Evolutionary conservation across 2,888 invertebrate species (phyloP).

Genomic region (Ichneumoninae sp.): DNA sequence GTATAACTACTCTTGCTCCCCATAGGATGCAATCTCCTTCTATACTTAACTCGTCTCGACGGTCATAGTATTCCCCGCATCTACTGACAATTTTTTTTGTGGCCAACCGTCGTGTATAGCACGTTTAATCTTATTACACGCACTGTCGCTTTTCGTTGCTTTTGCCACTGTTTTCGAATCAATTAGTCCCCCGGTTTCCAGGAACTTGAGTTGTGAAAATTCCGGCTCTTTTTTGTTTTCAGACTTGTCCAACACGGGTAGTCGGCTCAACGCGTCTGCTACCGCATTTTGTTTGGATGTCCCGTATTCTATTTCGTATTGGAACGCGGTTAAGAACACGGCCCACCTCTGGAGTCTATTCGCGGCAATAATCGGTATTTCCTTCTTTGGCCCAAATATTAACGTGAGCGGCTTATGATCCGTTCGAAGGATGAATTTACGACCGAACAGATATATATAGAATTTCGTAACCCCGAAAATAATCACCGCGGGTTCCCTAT

Average conservation of each 20-base stretch:
- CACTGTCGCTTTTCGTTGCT: too few relatives aligned
- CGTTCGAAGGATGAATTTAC: constrained; percentile 31
- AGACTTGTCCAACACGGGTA: not conserved
- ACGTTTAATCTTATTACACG: not conserved
- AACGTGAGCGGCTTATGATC: not conserved
- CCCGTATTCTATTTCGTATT: constrained; percentile 33
- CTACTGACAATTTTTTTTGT: not conserved
- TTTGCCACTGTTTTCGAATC: too few relatives aligned
- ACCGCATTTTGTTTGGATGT: not conserved
- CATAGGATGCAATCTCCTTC: constrained; percentile 32
- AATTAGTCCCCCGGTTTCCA: not conserved
- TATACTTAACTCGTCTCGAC: constrained; percentile 18
- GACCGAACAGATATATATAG: constrained; percentile 26
- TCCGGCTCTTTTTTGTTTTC: too few relatives aligned
- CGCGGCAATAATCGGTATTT: constrained; percentile 28
- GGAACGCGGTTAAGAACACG: constrained; percentile 30
- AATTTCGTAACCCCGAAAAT: constrained; percentile 42
- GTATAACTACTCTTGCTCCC: constrained; percentile 37
- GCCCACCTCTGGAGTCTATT: constrained; percentile 39
- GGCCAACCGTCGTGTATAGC: constrained; percentile 19
- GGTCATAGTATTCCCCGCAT: constrained; percentile 22
- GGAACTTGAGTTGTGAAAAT: too few relatives aligned
- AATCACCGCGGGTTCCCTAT: constrained; percentile 24
- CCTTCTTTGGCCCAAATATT: not conserved
- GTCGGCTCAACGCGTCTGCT: not conserved